These are phyloP conservation scores for Euplagia quadripunctaria DNA, from an alignment of 2,888 invertebrate species.

Conservation along the genomic window DNA sequence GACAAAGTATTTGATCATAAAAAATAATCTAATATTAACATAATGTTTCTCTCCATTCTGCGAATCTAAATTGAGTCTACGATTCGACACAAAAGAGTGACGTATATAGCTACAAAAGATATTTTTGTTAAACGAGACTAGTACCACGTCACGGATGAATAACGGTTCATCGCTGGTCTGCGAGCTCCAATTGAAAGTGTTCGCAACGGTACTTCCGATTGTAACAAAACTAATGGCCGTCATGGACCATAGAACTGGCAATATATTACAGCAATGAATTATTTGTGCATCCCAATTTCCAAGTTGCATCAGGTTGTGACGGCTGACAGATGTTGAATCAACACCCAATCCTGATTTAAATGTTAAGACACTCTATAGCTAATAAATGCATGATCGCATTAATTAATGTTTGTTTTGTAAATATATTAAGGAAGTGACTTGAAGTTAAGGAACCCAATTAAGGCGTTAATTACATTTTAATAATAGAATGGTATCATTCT, in stretches of 20 bases:
- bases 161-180: slow-evolving; percentile 51
- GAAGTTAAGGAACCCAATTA: too few relatives aligned
- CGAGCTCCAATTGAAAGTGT: slow-evolving; percentile 69
- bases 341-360: background rate
- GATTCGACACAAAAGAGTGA: slow-evolving; percentile 29
- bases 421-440: background rate
- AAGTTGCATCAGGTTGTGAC: background rate
- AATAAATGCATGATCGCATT: background rate
- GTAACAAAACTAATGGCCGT: slow-evolving; percentile 75
- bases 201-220: slow-evolving; percentile 75
- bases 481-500: too few relatives aligned
- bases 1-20: background rate
- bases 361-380: background rate
- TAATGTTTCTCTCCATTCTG: background rate
- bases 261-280: slow-evolving; percentile 22
- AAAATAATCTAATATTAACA: background rate
- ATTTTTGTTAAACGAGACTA: slow-evolving; percentile 47
- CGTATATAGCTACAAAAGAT: slow-evolving; percentile 44
- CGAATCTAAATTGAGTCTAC: slow-evolving; percentile 1
- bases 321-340: background rate
- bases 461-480: too few relatives aligned
- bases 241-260: slow-evolving; percentile 45
- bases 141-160: slow-evolving; percentile 51
- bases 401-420: background rate
- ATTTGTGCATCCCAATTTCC: slow-evolving; percentile 18